Conservation (phyloP, 1,140 invertebrate species). For the Philaenus spumarius region DNA sequence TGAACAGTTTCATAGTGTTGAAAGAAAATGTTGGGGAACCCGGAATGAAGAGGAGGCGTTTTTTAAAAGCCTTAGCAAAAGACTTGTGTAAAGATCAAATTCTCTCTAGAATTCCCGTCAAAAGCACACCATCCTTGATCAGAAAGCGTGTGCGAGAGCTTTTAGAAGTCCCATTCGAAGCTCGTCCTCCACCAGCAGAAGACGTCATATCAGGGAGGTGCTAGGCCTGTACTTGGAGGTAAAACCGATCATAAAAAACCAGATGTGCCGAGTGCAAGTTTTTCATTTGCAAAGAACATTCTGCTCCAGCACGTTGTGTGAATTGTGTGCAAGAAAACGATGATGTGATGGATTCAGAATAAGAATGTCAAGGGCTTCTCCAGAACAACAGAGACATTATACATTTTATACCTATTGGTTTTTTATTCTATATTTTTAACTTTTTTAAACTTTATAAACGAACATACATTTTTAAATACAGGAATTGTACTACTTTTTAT, state of each 20-base stretch:
- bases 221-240: background rate
- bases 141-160: background rate
- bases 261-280: no score
- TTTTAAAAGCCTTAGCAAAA: background rate
- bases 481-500: no score
- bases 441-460: no score
- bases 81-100: background rate
- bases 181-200: background rate
- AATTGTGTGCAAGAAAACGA: no score
- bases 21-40: background rate
- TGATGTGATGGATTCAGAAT: no score
- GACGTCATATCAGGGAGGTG: background rate
- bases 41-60: background rate
- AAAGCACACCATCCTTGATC: background rate
- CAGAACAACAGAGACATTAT: no score
- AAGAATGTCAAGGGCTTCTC: no score
- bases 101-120: background rate
- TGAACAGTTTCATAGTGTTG: constrained; percentile 24
- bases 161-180: background rate
- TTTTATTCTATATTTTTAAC: no score
- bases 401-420: no score
- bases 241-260: background rate
- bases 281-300: background rate
- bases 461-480: no score
- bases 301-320: background rate